A percentile compares a stretch with the other conserved stretches of the same genome.
Evolutionary conservation across 1,140 invertebrate genomes (phyloP).

Genomic region (Zaprionus kolodkinae): DNA sequence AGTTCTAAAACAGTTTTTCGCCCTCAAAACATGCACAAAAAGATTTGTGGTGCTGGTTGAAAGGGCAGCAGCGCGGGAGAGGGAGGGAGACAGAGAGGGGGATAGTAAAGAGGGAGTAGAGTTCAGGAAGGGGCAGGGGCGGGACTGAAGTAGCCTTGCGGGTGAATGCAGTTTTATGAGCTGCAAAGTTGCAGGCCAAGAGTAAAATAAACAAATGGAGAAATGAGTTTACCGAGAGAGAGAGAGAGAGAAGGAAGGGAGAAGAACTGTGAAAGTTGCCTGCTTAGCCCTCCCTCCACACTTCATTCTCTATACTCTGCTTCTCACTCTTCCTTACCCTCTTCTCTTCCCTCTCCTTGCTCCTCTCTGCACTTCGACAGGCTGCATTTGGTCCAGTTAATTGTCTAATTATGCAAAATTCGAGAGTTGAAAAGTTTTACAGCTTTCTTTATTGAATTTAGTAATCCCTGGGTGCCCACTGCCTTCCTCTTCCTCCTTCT

Average conservation of each 20-base stretch:
- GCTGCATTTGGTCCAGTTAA: conserved; percentile 20
- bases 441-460: conserved; percentile 43
- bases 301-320: not conserved
- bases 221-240: conserved; percentile 9
- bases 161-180: conserved; percentile 43
- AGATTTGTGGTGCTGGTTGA: conserved; percentile 34
- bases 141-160: not conserved
- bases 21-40: conserved; percentile 40
- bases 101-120: not conserved
- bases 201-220: conserved; percentile 38
- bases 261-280: not conserved
- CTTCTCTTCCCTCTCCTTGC: not conserved
- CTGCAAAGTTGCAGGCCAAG: conserved; percentile 30
- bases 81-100: not conserved
- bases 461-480: too few species aligned
- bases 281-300: not conserved
- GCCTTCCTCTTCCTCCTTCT: not conserved
- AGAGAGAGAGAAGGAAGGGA: not conserved
- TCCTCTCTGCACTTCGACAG: conserved; percentile 13
- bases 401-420: conserved; percentile 49
- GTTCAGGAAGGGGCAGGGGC: not conserved
- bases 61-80: not conserved
- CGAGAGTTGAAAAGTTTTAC: conserved; percentile 16
- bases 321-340: not conserved
- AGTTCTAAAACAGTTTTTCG: conserved; percentile 34